Conservation (phyloP, 2,113 vertebrate species). For the Panthera tigris region DNA sequence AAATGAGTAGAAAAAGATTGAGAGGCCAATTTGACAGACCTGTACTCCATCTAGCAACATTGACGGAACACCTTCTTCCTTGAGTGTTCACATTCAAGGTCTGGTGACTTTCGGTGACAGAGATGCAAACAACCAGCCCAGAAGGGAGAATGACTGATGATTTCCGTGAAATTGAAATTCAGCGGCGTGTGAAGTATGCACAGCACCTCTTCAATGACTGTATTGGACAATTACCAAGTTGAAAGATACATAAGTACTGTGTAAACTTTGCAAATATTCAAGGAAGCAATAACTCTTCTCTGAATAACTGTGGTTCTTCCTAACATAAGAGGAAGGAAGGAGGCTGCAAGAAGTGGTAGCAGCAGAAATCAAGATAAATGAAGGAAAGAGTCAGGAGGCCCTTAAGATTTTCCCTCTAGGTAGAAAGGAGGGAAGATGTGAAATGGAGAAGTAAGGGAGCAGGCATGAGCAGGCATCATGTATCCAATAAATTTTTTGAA, state of each 20-base stretch:
- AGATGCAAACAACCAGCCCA: slow-evolving; percentile 41
- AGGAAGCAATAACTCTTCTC: neutral
- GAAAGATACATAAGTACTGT: neutral
- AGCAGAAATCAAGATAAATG: neutral
- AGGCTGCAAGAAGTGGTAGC: neutral
- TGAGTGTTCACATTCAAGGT: slow-evolving; percentile 64
- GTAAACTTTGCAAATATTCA: slow-evolving; percentile 33
- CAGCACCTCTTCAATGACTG: slow-evolving; percentile 16
- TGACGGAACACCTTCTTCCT: neutral
- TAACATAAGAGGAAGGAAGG: neutral
- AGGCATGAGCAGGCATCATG: neutral
- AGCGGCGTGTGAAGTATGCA: neutral
- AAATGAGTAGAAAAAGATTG: neutral
- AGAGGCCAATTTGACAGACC: neutral
- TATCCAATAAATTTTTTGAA: neutral
- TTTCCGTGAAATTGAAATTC: slow-evolving; percentile 67
- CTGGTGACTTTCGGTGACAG: slow-evolving; percentile 39
- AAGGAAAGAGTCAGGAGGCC: neutral
- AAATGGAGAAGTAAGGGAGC: neutral
- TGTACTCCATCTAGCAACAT: neutral
- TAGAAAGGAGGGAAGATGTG: neutral
- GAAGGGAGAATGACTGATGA: slow-evolving; percentile 47
- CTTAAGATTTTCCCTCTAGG: neutral
- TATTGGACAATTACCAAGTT: slow-evolving; percentile 19
- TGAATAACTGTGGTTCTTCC: neutral